Evolutionary conservation across 2,888 invertebrate genomes (phyloP), one percentile per base, ranked within the genome.

Genomic region (Drosophila longiperda): DNA sequence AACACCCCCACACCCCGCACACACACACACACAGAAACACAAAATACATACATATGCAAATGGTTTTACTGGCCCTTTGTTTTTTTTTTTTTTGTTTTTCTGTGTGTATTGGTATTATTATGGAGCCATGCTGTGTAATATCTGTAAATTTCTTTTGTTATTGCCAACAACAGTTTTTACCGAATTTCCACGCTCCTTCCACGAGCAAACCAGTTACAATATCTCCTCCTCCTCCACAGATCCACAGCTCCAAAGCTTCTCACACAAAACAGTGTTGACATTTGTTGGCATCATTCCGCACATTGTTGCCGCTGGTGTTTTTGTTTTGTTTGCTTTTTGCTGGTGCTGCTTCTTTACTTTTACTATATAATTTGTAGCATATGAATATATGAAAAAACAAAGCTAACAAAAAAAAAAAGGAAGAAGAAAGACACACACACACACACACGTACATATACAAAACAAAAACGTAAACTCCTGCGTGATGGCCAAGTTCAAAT

Each of bases 111-210:
- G 85, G 87, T 83, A 80, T 83, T 86, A 86, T 87, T 87, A 85
- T 88, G 87, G 87, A 87, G 82, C 84, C 88, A 86, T 86, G 88
- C 88, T 87, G 87, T 87, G 87, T 87, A 87, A 87, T 87, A 87
- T 87, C 87, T 87, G 87, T 87, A 87, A 88, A 87, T 88, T 87
- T 88, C 87, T 88, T 87, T 87, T 88, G 88, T 87, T 87, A 87
- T 88, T 83, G 87, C 85, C 87, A 88, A 85, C 87, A 88, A 86
- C 85, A 85, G 85, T 87, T 87, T 83, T 76, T 73, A 66, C 67
- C 67, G 50, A 79, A 79, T 74, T 79, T 66, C 52, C 48, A 26
- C 32, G 29, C 15, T 29, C 49, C 60, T 3, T 15, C 4, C 8
- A 4, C 4, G 2, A 45, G 4, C 59, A 17, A 50, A 1, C 29